These are phyloP conservation scores for Taenioides sp. DNA, from an alignment of 2,797 vertebrate species.

Conservation along the genomic window DNA sequence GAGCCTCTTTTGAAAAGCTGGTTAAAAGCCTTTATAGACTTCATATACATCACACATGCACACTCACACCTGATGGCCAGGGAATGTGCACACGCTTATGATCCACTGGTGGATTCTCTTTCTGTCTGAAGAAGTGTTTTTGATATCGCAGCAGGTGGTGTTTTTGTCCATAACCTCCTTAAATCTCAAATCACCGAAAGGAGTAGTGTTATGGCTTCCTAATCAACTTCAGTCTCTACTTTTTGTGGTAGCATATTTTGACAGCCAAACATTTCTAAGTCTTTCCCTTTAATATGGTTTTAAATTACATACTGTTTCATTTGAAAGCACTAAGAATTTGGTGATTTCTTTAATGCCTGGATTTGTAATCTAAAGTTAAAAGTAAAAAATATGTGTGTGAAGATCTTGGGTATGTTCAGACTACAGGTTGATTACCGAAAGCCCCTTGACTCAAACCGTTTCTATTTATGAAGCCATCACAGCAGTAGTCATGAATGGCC, in stretches of 20 bases:
- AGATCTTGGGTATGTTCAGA: slow-evolving; percentile 49
- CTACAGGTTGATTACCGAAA: slow-evolving; percentile 40
- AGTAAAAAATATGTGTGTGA: slow-evolving; percentile 19
- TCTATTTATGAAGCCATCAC: slow-evolving; percentile 54
- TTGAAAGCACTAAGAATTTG: slow-evolving; percentile 20
- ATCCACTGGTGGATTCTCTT: slow-evolving; percentile 37
- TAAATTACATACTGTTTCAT: slow-evolving; percentile 34
- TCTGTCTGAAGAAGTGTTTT: slow-evolving; percentile 57
- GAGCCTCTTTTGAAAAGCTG: slow-evolving; percentile 48
- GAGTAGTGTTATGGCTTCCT: slow-evolving; percentile 26
- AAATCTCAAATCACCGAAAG: slow-evolving; percentile 19
- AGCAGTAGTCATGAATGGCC: slow-evolving; percentile 15
- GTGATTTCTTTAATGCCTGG: slow-evolving; percentile 12
- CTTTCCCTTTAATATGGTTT: slow-evolving; percentile 21
- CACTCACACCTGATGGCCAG: slow-evolving; percentile 53
- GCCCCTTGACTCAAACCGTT: slow-evolving; percentile 42
- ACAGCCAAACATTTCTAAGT: slow-evolving; percentile 9
- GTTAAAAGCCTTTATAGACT: slow-evolving; percentile 41
- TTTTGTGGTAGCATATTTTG: slow-evolving; percentile 14
- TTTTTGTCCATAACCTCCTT: slow-evolving; percentile 40
- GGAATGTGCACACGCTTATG: slow-evolving; percentile 54
- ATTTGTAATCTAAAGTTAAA: slow-evolving; percentile 29
- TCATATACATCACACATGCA: slow-evolving; percentile 34
- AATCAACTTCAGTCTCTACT: slow-evolving; percentile 16
- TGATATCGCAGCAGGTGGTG: slow-evolving; percentile 60